Conservation (phyloP, 2,888 invertebrate genomes). For the Caenorhabditis wallacei region DNA sequence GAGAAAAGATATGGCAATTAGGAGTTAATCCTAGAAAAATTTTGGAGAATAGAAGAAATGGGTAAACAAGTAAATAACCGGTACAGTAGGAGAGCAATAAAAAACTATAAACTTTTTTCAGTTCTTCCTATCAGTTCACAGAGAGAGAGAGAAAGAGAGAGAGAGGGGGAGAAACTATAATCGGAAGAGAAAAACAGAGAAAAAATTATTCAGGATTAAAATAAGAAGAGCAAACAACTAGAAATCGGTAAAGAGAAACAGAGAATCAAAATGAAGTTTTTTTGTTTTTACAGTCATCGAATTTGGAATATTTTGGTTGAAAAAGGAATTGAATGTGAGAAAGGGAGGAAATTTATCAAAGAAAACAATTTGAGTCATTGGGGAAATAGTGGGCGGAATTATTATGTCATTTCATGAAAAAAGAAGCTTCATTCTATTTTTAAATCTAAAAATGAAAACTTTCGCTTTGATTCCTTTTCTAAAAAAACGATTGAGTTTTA, state of each 20-base stretch:
- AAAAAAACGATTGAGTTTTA: too few relatives aligned
- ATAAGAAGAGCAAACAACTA: slow-evolving; percentile 44
- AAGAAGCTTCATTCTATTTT: slow-evolving; percentile 1
- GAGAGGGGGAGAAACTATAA: background rate
- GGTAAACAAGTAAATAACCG: background rate
- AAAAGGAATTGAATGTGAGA: background rate
- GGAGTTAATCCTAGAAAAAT: slow-evolving; percentile 10
- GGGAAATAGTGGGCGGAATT: slow-evolving; percentile 3
- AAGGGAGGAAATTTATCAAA: slow-evolving; percentile 1
- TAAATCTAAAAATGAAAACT: background rate
- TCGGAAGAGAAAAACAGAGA: slow-evolving; percentile 23
- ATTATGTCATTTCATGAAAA: background rate
- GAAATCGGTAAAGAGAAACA: background rate
- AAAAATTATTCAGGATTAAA: slow-evolving; percentile 56
- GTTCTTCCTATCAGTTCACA: background rate
- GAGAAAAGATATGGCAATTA: slow-evolving; percentile 40
- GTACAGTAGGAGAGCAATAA: slow-evolving; percentile 8
- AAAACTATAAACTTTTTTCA: slow-evolving; percentile 13
- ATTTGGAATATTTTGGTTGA: background rate
- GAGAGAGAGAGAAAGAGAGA: background rate
- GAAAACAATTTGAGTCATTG: slow-evolving; percentile 20
- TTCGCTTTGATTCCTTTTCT: slow-evolving; percentile 1
- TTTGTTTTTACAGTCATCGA: slow-evolving; percentile 8
- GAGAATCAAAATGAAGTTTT: background rate
- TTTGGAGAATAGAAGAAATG: background rate